These are phyloP conservation scores for Tangara arthus DNA, from an alignment of 2,797 vertebrate species.

Conservation along the genomic window DNA sequence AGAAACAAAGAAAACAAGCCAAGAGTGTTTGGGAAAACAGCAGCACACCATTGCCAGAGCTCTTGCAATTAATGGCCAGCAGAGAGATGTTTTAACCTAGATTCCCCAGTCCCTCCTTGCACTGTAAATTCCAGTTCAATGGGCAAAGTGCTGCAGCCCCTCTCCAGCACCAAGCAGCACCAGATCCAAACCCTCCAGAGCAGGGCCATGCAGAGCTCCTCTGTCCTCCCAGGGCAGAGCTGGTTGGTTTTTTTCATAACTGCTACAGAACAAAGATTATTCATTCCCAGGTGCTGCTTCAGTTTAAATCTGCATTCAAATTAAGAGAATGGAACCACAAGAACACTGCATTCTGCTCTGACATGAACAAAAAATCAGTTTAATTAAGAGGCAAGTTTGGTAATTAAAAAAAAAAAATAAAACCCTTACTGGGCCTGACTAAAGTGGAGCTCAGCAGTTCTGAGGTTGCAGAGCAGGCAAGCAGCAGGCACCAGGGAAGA, in stretches of 20 bases:
- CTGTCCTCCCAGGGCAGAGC: neutral
- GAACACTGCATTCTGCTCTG: neutral
- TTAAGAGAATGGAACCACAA: neutral
- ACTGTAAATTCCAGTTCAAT: neutral
- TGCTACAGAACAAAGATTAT: neutral
- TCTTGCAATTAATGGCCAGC: neutral
- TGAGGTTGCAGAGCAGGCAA: neutral
- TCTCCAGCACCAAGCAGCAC: neutral
- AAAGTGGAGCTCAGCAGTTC: constrained; percentile 23
- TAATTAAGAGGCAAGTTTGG: neutral
- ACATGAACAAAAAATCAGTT: neutral
- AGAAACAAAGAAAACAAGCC: neutral
- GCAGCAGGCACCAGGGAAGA: neutral
- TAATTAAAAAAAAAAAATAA: neutral
- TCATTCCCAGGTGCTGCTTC: neutral
- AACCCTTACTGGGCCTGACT: neutral
- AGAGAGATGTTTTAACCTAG: neutral
- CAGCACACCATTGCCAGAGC: neutral
- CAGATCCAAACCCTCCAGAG: neutral
- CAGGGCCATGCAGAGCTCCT: neutral
- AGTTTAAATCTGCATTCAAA: neutral
- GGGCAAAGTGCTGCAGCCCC: neutral
- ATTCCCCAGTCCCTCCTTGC: neutral
- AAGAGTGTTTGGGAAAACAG: neutral
- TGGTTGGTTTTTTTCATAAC: fast-evolving